Percentiles rank a stretch among this genome's conserved stretches.
phyloP scores from a whole-genome alignment of 2,113 vertebrate species.

The Pygathrix nemaeus region DNA sequence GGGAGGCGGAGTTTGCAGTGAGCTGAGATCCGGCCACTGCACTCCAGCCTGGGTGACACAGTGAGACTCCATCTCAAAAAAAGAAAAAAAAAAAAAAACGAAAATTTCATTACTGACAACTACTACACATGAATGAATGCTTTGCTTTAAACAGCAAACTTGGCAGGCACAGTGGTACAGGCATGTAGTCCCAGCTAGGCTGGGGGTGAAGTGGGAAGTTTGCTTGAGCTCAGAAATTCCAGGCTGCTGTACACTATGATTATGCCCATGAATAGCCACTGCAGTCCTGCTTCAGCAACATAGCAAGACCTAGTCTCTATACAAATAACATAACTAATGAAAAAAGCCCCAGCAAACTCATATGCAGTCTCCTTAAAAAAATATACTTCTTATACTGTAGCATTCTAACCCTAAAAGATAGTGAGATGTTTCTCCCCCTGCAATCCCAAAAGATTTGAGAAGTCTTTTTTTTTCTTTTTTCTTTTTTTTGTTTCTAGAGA shows the following conservation, averaged over 20 bases:
- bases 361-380: neutral
- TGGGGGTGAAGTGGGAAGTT: neutral
- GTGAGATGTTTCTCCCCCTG: neutral
- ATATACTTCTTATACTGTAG: neutral
- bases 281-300: neutral
- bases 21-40: too few relatives aligned
- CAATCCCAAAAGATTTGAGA: neutral
- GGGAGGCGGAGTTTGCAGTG: too few relatives aligned
- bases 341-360: neutral
- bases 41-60: too few relatives aligned
- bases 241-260: neutral
- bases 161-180: neutral
- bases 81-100: constrained; percentile 47
- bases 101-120: neutral
- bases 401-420: constrained; percentile 6
- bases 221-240: neutral
- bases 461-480: too few relatives aligned
- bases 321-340: neutral
- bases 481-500: neutral
- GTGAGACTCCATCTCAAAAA: neutral
- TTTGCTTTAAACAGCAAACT: constrained; percentile 6
- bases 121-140: neutral
- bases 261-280: neutral
- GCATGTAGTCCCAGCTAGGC: neutral
- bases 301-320: neutral